phyloP scores from a whole-genome alignment of 2,888 invertebrate species.

The Lysandra coridon region DNA sequence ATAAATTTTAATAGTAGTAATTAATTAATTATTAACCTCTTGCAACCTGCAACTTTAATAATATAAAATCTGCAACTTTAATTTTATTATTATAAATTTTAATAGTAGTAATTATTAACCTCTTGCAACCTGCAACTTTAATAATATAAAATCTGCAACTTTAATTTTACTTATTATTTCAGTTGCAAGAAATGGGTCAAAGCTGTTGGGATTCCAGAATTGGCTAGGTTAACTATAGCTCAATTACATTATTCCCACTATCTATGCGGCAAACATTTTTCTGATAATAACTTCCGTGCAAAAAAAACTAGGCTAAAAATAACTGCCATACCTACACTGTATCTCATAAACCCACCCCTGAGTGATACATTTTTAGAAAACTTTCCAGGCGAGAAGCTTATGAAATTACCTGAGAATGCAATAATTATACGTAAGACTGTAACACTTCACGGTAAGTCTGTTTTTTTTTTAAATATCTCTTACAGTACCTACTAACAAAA shows the following conservation, averaged over 20 bases:
- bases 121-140: too few species aligned
- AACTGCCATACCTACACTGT: background rate
- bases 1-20: too few species aligned
- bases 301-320: background rate
- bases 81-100: too few species aligned
- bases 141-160: too few species aligned
- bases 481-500: too few species aligned
- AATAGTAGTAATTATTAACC: too few species aligned
- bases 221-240: background rate
- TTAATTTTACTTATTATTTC: background rate
- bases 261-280: background rate
- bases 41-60: too few species aligned
- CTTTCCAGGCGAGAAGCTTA: background rate
- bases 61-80: too few species aligned
- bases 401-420: background rate
- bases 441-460: background rate
- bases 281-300: background rate
- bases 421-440: background rate
- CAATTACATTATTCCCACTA: background rate
- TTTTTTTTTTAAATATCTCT: background rate
- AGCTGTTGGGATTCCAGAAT: background rate
- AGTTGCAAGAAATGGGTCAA: slow-evolving; percentile 7
- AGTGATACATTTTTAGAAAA: background rate
- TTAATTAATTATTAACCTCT: too few species aligned
- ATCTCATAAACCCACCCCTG: background rate